Evolutionary conservation across 2,797 vertebrate genomes (phyloP).

Genomic region (Melopsittacus undulatus): DNA sequence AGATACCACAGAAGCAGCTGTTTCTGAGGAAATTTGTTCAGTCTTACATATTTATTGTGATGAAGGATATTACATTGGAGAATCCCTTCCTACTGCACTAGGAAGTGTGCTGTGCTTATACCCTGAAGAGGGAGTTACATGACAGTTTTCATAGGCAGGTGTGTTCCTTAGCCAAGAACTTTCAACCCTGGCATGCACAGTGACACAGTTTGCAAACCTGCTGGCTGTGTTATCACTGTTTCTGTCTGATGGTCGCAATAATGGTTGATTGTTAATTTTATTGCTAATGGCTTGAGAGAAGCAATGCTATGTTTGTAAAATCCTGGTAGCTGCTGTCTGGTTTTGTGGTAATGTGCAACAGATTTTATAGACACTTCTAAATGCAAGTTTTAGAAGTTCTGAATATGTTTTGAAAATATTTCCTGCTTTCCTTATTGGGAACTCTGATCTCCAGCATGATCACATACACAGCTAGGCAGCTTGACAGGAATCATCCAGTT

Average conservation of each 20-base stretch:
- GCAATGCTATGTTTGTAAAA: not conserved
- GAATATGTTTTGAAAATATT: not conserved
- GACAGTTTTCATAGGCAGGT: not conserved
- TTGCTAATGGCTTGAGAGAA: not conserved
- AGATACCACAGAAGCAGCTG: constrained; percentile 68
- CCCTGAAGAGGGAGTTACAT: not conserved
- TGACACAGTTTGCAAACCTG: not conserved
- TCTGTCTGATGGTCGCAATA: not conserved
- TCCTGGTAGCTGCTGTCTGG: not conserved
- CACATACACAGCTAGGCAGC: too few species aligned
- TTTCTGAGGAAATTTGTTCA: constrained; percentile 45
- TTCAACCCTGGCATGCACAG: not conserved
- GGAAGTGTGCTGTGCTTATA: not conserved
- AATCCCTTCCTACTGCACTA: not conserved
- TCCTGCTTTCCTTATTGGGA: not conserved
- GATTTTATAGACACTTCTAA: not conserved
- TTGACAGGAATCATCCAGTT: not conserved
- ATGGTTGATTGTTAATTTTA: not conserved
- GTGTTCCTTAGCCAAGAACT: not conserved
- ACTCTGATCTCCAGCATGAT: not conserved
- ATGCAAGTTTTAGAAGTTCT: not conserved
- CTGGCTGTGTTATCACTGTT: not conserved
- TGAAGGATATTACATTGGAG: constrained; percentile 8
- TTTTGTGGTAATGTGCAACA: not conserved
- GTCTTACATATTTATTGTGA: constrained; percentile 25